Conservation (phyloP, 2,797 vertebrate species). For the Anguilla marmorata region DNA sequence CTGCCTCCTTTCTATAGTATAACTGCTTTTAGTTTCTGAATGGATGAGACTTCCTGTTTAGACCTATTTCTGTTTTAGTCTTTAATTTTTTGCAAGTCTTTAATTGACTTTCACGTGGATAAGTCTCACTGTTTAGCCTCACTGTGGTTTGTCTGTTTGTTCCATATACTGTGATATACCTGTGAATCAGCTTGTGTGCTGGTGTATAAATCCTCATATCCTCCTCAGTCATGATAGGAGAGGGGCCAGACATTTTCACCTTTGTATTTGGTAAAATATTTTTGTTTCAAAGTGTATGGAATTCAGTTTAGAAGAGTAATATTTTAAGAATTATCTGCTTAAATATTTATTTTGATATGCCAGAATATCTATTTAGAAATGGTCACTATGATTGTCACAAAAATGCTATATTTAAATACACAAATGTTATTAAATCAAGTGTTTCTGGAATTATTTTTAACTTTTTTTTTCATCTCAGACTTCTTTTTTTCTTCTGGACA, state of each 20-base stretch:
- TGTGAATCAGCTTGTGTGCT: slow-evolving; percentile 3
- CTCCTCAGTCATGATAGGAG: not conserved
- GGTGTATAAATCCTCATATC: not conserved
- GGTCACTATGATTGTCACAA: slow-evolving; percentile 32
- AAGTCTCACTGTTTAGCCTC: slow-evolving; percentile 12
- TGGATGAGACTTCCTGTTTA: not conserved
- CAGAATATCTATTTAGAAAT: slow-evolving; percentile 43
- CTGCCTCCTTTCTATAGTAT: not conserved
- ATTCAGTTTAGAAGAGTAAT: slow-evolving; percentile 2
- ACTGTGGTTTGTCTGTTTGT: slow-evolving; percentile 4
- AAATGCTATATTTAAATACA: slow-evolving; percentile 50
- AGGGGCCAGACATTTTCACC: not conserved
- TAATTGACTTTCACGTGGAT: slow-evolving; percentile 8
- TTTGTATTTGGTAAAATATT: slow-evolving; percentile 22
- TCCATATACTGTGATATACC: not conserved
- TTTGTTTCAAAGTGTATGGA: slow-evolving; percentile 18
- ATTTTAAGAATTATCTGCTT: slow-evolving; percentile 7
- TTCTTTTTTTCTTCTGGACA: not conserved
- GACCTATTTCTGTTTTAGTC: not conserved
- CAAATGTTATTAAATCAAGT: slow-evolving; percentile 11
- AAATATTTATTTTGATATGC: slow-evolving; percentile 57
- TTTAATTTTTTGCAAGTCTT: not conserved
- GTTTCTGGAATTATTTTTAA: not conserved
- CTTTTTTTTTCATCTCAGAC: not conserved
- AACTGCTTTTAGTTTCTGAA: not conserved